Evolutionary conservation across 2,113 vertebrate species (phyloP).

Genomic region (Phalacrocorax carbo): DNA sequence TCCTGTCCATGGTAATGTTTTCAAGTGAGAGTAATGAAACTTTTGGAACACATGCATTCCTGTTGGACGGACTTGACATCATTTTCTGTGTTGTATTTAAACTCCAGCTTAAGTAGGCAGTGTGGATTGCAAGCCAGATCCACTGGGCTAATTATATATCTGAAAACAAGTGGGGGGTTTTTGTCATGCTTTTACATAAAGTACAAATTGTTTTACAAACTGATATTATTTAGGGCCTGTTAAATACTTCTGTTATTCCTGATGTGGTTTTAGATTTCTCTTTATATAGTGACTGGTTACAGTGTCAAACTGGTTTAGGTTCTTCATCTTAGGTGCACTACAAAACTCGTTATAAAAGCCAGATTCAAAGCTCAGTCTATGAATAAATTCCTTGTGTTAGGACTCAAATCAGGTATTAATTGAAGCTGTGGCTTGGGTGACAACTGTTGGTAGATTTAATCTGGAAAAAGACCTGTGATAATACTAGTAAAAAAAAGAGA

Average conservation of each 20-base stretch:
- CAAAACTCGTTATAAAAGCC: not conserved
- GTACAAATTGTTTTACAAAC: not conserved
- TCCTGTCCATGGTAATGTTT: not conserved
- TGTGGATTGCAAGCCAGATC: not conserved
- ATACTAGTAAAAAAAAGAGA: not conserved
- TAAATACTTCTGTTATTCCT: not conserved
- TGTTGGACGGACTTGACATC: not conserved
- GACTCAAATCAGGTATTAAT: constrained; percentile 11
- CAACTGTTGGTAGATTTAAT: not conserved
- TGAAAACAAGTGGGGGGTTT: not conserved
- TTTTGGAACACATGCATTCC: not conserved
- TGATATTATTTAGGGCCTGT: not conserved
- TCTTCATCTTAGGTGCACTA: not conserved
- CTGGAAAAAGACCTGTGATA: not conserved
- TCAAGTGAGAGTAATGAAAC: constrained; percentile 18
- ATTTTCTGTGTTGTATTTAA: not conserved
- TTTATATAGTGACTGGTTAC: not conserved
- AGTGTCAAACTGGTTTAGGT: not conserved
- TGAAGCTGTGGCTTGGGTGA: not conserved
- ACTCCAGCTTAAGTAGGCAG: not conserved
- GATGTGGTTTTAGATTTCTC: not conserved
- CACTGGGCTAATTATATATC: not conserved
- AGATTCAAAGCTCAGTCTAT: not conserved
- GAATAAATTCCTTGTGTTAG: not conserved
- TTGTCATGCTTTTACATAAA: not conserved